phyloP scores from a whole-genome alignment of 2,888 invertebrate species.

The Cataglyphis cursor region DNA sequence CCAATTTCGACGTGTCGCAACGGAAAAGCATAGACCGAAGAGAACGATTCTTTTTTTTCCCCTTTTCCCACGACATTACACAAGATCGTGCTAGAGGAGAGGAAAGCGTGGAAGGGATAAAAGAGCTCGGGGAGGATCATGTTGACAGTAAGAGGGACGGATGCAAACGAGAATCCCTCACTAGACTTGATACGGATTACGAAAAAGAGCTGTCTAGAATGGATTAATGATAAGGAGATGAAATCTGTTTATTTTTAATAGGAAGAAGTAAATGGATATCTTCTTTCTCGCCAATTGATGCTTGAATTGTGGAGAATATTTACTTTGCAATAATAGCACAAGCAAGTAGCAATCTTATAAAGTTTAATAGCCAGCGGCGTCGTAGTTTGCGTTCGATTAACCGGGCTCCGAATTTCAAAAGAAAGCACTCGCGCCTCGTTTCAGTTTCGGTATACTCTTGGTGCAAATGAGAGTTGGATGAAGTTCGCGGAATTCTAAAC shows the following conservation, averaged over 20 bases:
- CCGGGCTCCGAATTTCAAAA: constrained; percentile 47
- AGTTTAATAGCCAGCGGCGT: constrained; percentile 55
- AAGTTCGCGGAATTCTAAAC: constrained; percentile 50
- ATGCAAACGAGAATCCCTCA: constrained; percentile 65
- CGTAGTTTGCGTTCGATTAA: constrained; percentile 50
- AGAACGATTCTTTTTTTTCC: not conserved
- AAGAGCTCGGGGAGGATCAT: constrained; percentile 18
- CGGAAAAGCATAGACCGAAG: constrained; percentile 6
- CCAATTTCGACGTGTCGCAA: constrained; percentile 58
- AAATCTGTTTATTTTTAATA: constrained; percentile 70
- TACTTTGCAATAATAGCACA: constrained; percentile 37
- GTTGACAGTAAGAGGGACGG: constrained; percentile 31
- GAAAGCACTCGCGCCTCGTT: constrained; percentile 44
- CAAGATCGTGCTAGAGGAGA: not conserved
- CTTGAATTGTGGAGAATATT: constrained; percentile 52
- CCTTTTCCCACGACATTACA: not conserved
- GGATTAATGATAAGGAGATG: constrained; percentile 62
- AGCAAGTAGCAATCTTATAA: constrained; percentile 37
- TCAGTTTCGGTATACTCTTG: constrained; percentile 40
- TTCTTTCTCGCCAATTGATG: constrained; percentile 14
- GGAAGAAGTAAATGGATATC: not conserved
- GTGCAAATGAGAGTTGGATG: constrained; percentile 56
- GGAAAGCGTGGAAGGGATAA: not conserved
- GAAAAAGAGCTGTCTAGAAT: constrained; percentile 54
- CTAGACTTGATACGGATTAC: constrained; percentile 58